Evolutionary conservation across 1,140 invertebrate genomes (phyloP).

Genomic region (Diachasmimorpha longicaudata): DNA sequence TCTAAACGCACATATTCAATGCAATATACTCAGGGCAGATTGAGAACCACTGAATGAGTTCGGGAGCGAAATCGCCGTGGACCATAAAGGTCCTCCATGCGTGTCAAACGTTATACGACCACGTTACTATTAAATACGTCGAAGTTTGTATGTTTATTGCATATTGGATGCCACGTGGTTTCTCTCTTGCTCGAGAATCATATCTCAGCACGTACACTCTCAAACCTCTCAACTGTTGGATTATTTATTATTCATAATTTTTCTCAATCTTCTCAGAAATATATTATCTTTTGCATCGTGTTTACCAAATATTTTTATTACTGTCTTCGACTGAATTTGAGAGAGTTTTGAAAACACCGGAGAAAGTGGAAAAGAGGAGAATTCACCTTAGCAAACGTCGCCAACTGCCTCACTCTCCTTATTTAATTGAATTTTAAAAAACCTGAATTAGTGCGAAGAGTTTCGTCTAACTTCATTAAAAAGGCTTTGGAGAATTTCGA

Average conservation of each 20-base stretch:
- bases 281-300: background rate
- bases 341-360: background rate
- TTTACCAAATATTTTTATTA: background rate
- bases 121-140: constrained; percentile 63
- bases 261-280: background rate
- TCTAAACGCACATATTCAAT: too few relatives aligned
- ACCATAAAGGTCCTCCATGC: constrained; percentile 41
- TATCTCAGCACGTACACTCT: background rate
- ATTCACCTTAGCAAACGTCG: too few relatives aligned
- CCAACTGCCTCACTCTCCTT: too few relatives aligned
- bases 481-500: too few relatives aligned
- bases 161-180: constrained; percentile 55
- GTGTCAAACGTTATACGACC: constrained; percentile 62
- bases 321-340: background rate
- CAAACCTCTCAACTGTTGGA: background rate
- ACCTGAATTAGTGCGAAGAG: too few relatives aligned
- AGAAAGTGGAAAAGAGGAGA: too few relatives aligned
- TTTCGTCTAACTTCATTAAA: too few relatives aligned
- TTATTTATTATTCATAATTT: background rate
- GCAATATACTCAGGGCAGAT: background rate
- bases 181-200: constrained; percentile 35
- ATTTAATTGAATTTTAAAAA: too few relatives aligned
- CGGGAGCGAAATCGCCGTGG: constrained; percentile 18
- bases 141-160: constrained; percentile 61
- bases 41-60: constrained; percentile 25